Conservation (phyloP, 2,113 vertebrate genomes). For the Reinhardtius hippoglossoides region DNA sequence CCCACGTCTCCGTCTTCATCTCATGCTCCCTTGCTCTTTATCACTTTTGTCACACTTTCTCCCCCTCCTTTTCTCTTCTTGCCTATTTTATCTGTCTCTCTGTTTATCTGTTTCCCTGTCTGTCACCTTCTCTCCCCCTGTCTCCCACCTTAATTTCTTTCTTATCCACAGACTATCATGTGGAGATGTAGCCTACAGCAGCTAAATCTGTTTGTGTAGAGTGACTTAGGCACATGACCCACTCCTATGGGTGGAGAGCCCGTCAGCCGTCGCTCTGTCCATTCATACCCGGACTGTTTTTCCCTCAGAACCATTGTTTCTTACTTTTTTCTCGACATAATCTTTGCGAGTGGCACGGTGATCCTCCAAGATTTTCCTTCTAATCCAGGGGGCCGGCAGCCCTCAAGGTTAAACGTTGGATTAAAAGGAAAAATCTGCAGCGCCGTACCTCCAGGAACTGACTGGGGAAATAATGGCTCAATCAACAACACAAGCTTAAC, state of each 20-base stretch:
- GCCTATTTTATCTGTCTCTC: constrained; percentile 26
- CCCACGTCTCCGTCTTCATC: constrained; percentile 32
- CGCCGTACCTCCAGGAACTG: not conserved
- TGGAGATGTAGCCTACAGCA: constrained; percentile 26
- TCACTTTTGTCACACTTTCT: constrained; percentile 44
- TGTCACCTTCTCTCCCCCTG: constrained; percentile 8
- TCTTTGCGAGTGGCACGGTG: not conserved
- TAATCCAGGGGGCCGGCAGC: not conserved
- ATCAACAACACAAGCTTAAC: not conserved
- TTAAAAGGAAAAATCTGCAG: not conserved
- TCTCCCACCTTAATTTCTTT: constrained; percentile 13
- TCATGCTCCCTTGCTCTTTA: constrained; percentile 28
- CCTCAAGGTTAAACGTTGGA: not conserved
- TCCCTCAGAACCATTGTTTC: not conserved
- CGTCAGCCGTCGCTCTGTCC: constrained; percentile 19
- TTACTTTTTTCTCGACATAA: not conserved
- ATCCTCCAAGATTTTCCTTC: not conserved
- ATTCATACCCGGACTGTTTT: constrained; percentile 1
- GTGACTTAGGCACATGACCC: constrained; percentile 42
- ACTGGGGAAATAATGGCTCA: constrained; percentile 14
- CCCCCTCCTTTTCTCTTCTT: not conserved
- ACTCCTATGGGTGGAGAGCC: constrained; percentile 23
- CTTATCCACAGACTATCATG: constrained; percentile 16
- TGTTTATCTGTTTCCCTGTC: constrained; percentile 22
- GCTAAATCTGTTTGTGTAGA: constrained; percentile 37